Base-by-base conservation (phyloP, 2,797 vertebrate genomes). In the Danio choprae region DNA sequence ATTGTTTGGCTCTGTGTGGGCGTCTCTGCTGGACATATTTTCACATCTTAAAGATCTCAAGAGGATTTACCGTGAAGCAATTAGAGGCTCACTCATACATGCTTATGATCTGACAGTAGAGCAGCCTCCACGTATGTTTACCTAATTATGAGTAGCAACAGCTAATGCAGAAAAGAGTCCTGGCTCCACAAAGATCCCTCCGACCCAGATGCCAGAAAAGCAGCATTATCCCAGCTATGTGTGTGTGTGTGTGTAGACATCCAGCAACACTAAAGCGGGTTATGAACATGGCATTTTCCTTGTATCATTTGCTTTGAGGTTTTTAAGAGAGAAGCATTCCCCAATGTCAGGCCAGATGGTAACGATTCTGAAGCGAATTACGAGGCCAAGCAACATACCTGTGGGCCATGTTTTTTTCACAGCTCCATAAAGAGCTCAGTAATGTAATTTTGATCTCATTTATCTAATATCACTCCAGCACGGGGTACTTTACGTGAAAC, bases 361-460 rank as follows among this genome's bases (percentile, higher is more conserved):
- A 94, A 94, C 93, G 93, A 94, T 95, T 94, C 91, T 91, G 91
- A 81, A 91, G 92, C 91, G 91, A 92, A 94, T 94, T 94, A 94
- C 90, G 90, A 93, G 93, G 92, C 93, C 94, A 95, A 94, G 93
- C 87, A 92, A 91, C 92, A 93, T 93, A 94, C 93, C 93, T 94
- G 90, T 88, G 90, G 93, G 93, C 94, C 90, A 90, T 93, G 72
- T 91, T 94, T 92, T 92, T 94, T 94, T 93, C 93, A 93, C 91
- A 89, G 91, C 90, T 91, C 91, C 92, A 92, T 94, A 94, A 94
- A 94, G 93, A 93, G 91, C 89, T 89, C 90, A 91, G 93, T 94
- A 94, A 94, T 94, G 93, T 93, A 94, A 94, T 94, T 94, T 93
- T 92, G 91, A 94, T 93, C 93, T 93, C 89, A 92, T 94, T 94